These are phyloP conservation scores for Numenius phaeopus DNA, from an alignment of 2,797 vertebrate species.

Conservation along the genomic window DNA sequence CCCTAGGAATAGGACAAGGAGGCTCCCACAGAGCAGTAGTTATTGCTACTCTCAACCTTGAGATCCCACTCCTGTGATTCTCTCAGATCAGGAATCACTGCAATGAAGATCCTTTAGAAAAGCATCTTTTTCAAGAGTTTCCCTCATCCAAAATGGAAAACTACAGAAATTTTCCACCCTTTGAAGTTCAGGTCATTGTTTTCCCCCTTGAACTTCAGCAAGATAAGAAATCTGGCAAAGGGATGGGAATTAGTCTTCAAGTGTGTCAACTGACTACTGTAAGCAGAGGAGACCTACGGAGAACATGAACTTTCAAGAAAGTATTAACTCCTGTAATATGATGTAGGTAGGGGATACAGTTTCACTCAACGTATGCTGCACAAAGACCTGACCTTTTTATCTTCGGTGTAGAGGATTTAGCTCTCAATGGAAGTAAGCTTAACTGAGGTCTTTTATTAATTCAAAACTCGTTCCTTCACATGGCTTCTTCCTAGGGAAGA, in stretches of 20 bases:
- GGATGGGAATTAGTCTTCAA: not conserved
- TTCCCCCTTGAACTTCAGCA: not conserved
- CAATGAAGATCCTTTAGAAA: not conserved
- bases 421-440: not conserved
- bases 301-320: not conserved
- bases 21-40: not conserved
- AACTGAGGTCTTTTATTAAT: slow-evolving; percentile 10
- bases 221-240: not conserved
- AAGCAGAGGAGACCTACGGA: not conserved
- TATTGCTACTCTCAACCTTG: not conserved
- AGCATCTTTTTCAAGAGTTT: not conserved
- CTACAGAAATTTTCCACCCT: not conserved
- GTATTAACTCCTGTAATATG: not conserved
- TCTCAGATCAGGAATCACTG: not conserved
- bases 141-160: not conserved
- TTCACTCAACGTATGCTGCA: not conserved
- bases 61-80: not conserved
- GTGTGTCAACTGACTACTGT: not conserved
- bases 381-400: slow-evolving; percentile 3
- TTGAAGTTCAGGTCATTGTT: not conserved
- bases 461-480: not conserved
- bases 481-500: not conserved
- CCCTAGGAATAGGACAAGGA: not conserved
- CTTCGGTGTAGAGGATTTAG: not conserved
- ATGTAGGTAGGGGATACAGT: not conserved